These are phyloP conservation scores for Pardalotus punctatus DNA, from an alignment of 2,113 vertebrate species.

Conservation along the genomic window DNA sequence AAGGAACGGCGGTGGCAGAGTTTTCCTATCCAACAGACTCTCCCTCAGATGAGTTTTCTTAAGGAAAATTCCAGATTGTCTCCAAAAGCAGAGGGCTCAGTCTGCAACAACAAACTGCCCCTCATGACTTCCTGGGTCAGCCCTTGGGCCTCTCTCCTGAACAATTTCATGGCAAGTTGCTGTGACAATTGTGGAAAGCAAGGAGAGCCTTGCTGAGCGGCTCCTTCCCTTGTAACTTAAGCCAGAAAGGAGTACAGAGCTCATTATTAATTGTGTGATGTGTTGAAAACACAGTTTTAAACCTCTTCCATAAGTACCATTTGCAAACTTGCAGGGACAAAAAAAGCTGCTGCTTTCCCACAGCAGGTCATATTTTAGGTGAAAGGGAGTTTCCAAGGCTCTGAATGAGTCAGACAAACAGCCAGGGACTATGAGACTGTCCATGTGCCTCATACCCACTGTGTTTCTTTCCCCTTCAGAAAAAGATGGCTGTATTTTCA, in stretches of 20 bases:
- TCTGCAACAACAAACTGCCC: not conserved
- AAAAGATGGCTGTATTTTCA: not conserved
- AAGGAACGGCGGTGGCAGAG: not conserved
- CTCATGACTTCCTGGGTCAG: not conserved
- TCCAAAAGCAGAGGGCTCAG: not conserved
- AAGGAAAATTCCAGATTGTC: not conserved
- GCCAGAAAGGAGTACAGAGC: not conserved
- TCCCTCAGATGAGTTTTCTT: not conserved
- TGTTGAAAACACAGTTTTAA: not conserved
- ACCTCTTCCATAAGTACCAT: not conserved
- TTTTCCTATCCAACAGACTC: not conserved
- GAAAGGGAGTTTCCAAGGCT: not conserved
- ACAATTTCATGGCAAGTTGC: not conserved
- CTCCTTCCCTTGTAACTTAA: not conserved
- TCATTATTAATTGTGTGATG: not conserved
- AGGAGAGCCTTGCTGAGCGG: not conserved
- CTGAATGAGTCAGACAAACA: not conserved
- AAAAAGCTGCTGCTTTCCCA: not conserved
- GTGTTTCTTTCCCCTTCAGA: not conserved
- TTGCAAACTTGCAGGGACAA: not conserved
- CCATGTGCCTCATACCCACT: not conserved
- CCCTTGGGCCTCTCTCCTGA: not conserved
- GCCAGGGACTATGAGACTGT: not conserved
- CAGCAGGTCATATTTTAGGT: not conserved
- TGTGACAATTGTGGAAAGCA: not conserved